Evolutionary conservation across 1,140 invertebrate species (phyloP).

Genomic region (Trichomalopsis sarcophagae): DNA sequence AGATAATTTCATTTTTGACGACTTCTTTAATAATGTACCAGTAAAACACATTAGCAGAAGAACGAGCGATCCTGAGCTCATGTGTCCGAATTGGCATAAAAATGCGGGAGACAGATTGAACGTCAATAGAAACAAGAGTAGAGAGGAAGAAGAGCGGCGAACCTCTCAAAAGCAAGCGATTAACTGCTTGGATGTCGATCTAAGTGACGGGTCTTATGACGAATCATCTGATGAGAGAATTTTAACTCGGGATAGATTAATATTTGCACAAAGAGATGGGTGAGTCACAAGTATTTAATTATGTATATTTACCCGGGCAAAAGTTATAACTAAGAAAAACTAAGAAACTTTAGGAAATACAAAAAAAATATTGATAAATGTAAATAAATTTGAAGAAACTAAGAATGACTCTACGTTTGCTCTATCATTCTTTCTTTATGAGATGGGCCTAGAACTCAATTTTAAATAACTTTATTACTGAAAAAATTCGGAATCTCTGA

Average conservation of each 20-base stretch:
- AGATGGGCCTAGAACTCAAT: no score
- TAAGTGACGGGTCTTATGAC: slow-evolving; percentile 3
- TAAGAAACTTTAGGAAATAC: no score
- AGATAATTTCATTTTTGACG: slow-evolving; percentile 8
- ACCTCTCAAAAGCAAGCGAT: neutral
- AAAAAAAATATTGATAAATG: no score
- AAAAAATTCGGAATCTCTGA: no score
- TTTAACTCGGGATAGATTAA: neutral
- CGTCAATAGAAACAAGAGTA: neutral
- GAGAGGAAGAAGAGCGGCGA: neutral
- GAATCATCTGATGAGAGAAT: slow-evolving; percentile 37
- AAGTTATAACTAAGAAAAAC: no score
- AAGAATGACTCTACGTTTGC: no score
- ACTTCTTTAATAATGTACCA: neutral
- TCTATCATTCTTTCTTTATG: no score
- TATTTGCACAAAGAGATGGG: neutral
- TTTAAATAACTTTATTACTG: no score
- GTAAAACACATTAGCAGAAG: slow-evolving; percentile 13
- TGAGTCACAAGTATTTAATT: neutral
- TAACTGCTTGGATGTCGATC: neutral
- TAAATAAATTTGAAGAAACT: no score
- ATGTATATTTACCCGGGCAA: no score
- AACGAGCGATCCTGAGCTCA: slow-evolving; percentile 41
- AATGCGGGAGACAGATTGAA: neutral
- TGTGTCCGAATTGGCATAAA: neutral